Evolutionary conservation across 2,888 invertebrate species (phyloP), one percentile per base, ranked within the genome.

Genomic region (Sphaerophoria taeniata): DNA sequence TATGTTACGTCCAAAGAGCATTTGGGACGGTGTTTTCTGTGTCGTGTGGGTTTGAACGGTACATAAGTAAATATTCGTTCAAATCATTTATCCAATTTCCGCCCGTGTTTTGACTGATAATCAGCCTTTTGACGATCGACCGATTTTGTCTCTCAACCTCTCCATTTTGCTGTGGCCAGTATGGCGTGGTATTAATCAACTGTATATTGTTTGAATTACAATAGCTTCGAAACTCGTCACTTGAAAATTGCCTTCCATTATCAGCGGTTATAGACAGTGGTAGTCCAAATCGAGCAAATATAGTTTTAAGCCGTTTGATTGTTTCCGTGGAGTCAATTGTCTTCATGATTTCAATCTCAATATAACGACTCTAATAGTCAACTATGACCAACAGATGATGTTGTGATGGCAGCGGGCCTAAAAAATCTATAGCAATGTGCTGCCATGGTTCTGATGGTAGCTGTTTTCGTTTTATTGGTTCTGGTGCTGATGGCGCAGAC

Each of bases 111-210:
- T 86, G 82, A 16, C 86, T 72, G 61, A 81, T 88, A 81, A 88
- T 47, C 9, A 87, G 45, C 45, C 73, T 71, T 73, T 89, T 89
- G 33, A 88, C 74, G 7, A 89, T 77, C 72, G 85, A 87, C 47
- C 67, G 87, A 73, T 89, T 89, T 76, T 88, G 87, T 56, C 88
- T 87, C 58, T 89, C 89, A 3, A 88, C 89, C 63, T 87, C 87
- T 16, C 88, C 88, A 78, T 90, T 89, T 33, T 88, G 69, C 61
- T 81, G 82, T 9, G 87, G 86, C 87, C 86, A 88, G 7, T 79
- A 84, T n/a, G 87, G 87, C 7, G 87, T 87, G 31, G 88, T 87
- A 33, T 73, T 79, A 14, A 74, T 70, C 39, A 74, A 77, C 36
- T 74, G 34, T 31, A 87, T 84, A 12, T 87, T 88, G 9, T 85